Conservation (phyloP, 2,113 vertebrate genomes). For the Seriola aureovittata region DNA sequence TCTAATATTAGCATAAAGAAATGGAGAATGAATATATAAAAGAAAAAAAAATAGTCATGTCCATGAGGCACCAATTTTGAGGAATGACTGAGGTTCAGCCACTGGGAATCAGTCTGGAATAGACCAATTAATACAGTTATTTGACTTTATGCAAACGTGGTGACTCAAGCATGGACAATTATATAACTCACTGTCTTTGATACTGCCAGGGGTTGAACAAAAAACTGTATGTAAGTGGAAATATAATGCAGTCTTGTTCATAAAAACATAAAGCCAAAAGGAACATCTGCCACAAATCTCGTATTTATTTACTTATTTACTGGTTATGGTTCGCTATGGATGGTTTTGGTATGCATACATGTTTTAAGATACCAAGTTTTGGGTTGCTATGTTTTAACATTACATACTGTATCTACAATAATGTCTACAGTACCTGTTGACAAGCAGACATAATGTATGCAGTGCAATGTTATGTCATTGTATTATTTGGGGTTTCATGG, state of each 20-base stretch:
- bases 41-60: background rate
- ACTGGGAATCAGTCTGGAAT: background rate
- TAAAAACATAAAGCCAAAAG: background rate
- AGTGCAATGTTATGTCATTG: background rate
- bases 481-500: background rate
- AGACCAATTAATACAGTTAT: constrained; percentile 17
- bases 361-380: background rate
- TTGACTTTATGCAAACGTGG: background rate
- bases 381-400: background rate
- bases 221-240: background rate
- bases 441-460: background rate
- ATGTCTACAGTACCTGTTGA: background rate
- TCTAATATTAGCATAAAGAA: background rate
- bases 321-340: background rate
- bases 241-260: background rate
- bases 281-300: background rate
- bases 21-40: background rate
- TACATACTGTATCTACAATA: background rate
- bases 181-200: constrained; percentile 8
- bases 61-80: constrained; percentile 7
- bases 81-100: constrained; percentile 6
- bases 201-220: background rate
- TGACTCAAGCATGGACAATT: background rate
- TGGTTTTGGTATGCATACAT: background rate
- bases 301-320: background rate